Conservation (phyloP, 2,113 vertebrate species). For the Clarias gariepinus region DNA sequence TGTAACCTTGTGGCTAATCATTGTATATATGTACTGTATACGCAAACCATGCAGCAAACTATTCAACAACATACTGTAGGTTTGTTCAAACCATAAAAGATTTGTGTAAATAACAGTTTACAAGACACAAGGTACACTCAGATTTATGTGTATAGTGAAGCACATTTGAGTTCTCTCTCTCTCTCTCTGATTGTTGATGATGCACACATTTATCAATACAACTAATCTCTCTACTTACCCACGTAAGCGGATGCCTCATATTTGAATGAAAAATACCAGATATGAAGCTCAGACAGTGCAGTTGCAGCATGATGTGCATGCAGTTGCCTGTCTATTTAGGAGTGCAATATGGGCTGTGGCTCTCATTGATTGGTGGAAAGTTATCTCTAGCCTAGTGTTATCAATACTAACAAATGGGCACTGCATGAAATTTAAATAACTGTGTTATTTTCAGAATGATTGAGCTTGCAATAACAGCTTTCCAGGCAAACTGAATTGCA, state of each 20-base stretch:
- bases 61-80: too few relatives aligned
- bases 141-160: neutral
- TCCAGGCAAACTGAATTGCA: constrained; percentile 34
- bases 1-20: too few relatives aligned
- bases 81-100: neutral
- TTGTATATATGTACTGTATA: neutral
- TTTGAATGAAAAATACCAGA: neutral
- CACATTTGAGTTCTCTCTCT: neutral
- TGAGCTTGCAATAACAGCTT: constrained; percentile 23
- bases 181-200: too few relatives aligned
- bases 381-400: constrained; percentile 3
- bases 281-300: constrained; percentile 19
- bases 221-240: neutral
- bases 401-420: constrained; percentile 11
- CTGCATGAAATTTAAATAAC: constrained; percentile 23
- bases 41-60: too few relatives aligned
- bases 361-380: constrained; percentile 30
- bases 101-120: neutral
- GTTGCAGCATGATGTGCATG: constrained; percentile 29
- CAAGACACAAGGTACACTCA: constrained; percentile 1
- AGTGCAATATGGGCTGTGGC: constrained; percentile 15
- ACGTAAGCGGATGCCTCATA: neutral
- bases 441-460: constrained; percentile 25
- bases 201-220: neutral
- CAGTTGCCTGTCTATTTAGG: constrained; percentile 20